A percentile compares a stretch with the other conserved stretches of the same genome.
phyloP scores from a whole-genome alignment of 1,140 invertebrate species.

The Diabrotica virgifera region DNA sequence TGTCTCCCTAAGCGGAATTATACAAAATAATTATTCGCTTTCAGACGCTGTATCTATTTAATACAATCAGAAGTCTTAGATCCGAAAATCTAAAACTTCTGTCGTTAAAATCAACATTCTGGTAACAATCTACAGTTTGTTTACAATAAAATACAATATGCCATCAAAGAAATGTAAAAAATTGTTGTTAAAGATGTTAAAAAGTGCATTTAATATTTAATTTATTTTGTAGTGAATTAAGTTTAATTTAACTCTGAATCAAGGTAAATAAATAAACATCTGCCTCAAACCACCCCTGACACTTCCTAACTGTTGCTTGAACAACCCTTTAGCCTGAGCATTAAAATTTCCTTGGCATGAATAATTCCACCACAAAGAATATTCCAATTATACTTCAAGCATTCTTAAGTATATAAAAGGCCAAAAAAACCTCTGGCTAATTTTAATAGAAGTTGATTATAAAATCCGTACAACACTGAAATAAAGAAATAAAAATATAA shows the following conservation, averaged over 20 bases:
- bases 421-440: constrained; percentile 15
- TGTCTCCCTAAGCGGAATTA: no score
- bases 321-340: constrained; percentile 5
- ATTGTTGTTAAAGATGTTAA: no score
- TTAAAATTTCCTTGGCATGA: constrained; percentile 4
- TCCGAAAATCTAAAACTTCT: no score
- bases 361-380: constrained; percentile 15
- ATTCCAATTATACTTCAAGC: constrained; percentile 14
- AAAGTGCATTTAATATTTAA: no score
- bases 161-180: no score
- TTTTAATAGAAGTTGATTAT: constrained; percentile 16
- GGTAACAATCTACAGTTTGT: no score
- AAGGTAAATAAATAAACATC: neutral
- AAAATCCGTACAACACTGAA: neutral
- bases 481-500: constrained; percentile 8
- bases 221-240: no score
- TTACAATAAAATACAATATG: no score
- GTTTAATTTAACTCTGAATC: neutral
- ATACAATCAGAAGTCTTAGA: no score
- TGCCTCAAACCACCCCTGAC: neutral
- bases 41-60: no score
- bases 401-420: constrained; percentile 14
- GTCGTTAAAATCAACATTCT: no score
- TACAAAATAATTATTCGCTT: no score
- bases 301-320: constrained; percentile 12